Evolutionary conservation across 1,140 invertebrate species (phyloP).

Genomic region (Drosophila auraria): DNA sequence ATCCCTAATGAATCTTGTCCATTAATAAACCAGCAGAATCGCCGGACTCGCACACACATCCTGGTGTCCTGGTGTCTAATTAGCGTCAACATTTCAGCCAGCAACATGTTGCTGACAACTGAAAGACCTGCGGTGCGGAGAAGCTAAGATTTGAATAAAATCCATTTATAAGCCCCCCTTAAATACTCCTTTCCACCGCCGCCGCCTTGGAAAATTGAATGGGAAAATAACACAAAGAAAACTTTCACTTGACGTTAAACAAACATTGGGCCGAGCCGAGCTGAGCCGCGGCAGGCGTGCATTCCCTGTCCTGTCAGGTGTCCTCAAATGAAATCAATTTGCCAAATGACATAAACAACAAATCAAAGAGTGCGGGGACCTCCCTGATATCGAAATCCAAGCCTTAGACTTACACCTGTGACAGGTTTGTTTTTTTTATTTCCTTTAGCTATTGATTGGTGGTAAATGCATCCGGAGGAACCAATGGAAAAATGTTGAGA

Average conservation of each 20-base stretch:
- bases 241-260: constrained; percentile 76
- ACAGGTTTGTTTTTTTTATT: constrained; percentile 24
- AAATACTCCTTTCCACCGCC: background rate
- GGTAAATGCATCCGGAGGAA: background rate
- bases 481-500: background rate
- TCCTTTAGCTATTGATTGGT: constrained; percentile 7
- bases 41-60: constrained; percentile 5
- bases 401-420: constrained; percentile 25
- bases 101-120: constrained; percentile 79
- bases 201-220: constrained; percentile 21
- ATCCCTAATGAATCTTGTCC: constrained; percentile 1
- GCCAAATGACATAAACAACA: constrained; percentile 54
- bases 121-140: constrained; percentile 40
- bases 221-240: constrained; percentile 39
- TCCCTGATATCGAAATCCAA: constrained; percentile 3
- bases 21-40: constrained; percentile 41
- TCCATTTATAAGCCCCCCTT: constrained; percentile 5
- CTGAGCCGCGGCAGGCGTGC: constrained; percentile 1
- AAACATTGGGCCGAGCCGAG: constrained; percentile 52
- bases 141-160: constrained; percentile 36
- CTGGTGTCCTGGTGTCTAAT: constrained; percentile 59
- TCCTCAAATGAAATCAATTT: constrained; percentile 76
- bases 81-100: constrained; percentile 71
- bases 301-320: constrained; percentile 60
- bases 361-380: constrained; percentile 22